Conservation (phyloP, 2,888 invertebrate genomes). For the Eupithecia inturbata region DNA sequence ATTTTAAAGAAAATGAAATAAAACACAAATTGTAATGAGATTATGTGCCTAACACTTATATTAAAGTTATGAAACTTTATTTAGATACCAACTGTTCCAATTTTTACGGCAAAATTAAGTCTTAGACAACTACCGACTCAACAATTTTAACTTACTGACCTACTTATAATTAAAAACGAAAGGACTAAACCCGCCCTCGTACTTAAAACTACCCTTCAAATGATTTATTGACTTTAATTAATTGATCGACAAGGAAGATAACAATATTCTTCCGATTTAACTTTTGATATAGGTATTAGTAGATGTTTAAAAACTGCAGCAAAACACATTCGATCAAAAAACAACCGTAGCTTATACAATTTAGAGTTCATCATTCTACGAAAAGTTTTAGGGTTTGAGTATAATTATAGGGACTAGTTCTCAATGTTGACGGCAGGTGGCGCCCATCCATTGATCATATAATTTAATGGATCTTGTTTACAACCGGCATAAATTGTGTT, state of each 20-base stretch:
- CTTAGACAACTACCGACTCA: background rate
- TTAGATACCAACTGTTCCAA: background rate
- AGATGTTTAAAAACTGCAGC: constrained; percentile 34
- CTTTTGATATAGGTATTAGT: constrained; percentile 44
- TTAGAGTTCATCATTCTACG: constrained; percentile 17
- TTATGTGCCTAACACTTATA: background rate
- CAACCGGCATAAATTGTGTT: constrained; percentile 60
- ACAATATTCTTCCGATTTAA: constrained; percentile 37
- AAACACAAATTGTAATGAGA: background rate
- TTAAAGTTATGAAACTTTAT: background rate
- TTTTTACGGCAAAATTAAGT: background rate
- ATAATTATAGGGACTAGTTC: constrained; percentile 40
- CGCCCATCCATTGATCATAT: constrained; percentile 67
- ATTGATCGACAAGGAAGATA: constrained; percentile 46
- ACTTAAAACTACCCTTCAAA: constrained; percentile 34
- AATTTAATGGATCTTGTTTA: constrained; percentile 68
- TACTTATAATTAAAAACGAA: constrained; percentile 13
- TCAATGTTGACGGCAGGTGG: constrained; percentile 59
- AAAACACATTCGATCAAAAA: constrained; percentile 4
- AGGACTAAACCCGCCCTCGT: constrained; percentile 17
- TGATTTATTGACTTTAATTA: constrained; percentile 48
- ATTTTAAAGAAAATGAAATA: too few relatives aligned
- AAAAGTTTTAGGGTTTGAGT: constrained; percentile 22
- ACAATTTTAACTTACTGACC: background rate
- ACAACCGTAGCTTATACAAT: background rate